These are phyloP conservation scores for Candidula unifasciata DNA, from an alignment of 2,888 invertebrate species.

Conservation along the genomic window DNA sequence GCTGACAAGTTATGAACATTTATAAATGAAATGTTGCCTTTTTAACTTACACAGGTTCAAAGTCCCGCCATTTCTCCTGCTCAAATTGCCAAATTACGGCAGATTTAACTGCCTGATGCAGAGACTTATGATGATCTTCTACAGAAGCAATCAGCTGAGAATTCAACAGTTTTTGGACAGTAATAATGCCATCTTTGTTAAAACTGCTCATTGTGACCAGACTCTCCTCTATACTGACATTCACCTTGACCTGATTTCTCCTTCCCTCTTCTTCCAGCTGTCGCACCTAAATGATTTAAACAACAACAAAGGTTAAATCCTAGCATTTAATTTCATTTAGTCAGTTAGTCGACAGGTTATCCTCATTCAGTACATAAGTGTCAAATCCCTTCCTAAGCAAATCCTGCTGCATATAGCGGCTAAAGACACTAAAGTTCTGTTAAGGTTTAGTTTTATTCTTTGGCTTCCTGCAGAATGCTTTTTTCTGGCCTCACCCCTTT, in stretches of 20 bases:
- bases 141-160: background rate
- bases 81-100: constrained; percentile 52
- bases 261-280: constrained; percentile 22
- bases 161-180: background rate
- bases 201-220: constrained; percentile 27
- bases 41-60: constrained; percentile 48
- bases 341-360: no score
- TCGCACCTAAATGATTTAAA: background rate
- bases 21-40: background rate
- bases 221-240: constrained; percentile 27
- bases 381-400: no score
- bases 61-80: constrained; percentile 49
- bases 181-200: background rate
- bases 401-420: no score
- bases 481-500: no score
- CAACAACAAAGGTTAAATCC: no score
- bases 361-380: no score
- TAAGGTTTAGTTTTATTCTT: no score
- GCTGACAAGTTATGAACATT: background rate
- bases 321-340: no score
- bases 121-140: constrained; percentile 27
- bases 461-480: no score
- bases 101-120: constrained; percentile 29
- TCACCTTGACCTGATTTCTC: constrained; percentile 21
- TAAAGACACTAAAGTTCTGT: no score